Evolutionary conservation across 2,888 invertebrate genomes (phyloP), one percentile per base, ranked within the genome.

Genomic region (Gandaritis pyraliata): DNA sequence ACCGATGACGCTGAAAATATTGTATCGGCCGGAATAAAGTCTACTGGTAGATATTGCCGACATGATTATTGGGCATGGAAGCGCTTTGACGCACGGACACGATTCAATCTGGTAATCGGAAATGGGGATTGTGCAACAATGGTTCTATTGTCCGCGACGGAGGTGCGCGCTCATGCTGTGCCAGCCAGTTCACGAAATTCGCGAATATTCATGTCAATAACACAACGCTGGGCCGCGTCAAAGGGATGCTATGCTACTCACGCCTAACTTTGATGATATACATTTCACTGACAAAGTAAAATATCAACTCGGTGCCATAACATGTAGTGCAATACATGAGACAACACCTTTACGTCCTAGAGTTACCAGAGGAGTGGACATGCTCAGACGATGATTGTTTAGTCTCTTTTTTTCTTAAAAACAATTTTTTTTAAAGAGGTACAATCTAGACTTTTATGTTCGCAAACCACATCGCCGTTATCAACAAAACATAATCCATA

Each of bases 91-190:
- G 80, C 88, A 86, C 82, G 79, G 82, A 77, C 85, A 77, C 90
- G 83, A 86, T 90, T 87, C 87, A 90, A 90, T 90, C 90, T 90
- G 87, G 89, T 91, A 90, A 91, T 90, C 91, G 90, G 92, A 91
- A 91, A 91, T 91, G 87, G 90, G 82, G 82, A 89, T 89, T 89
- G 90, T 87, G 85, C 88, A 87, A 89, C 88, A 90, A 90, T 87
- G 88, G 86, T 80, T 77, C 87, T 77, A 90, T 91, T 90, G 91
- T 87, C 77, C 77, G 69, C 72, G 70, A 58, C 71, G 48, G 72
- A 69, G 68, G 65, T 66, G 66, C 73, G 65, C 73, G 61, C 72
- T 69, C 69, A 65, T 69, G 59, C 66, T 63, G 23, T 60, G 45
- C 51, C 59, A 47, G 66, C 68, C 72, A 68, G 70, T 68, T 73